Evolutionary conservation across 2,888 invertebrate species (phyloP).

Genomic region (Quadroppia sp.): DNA sequence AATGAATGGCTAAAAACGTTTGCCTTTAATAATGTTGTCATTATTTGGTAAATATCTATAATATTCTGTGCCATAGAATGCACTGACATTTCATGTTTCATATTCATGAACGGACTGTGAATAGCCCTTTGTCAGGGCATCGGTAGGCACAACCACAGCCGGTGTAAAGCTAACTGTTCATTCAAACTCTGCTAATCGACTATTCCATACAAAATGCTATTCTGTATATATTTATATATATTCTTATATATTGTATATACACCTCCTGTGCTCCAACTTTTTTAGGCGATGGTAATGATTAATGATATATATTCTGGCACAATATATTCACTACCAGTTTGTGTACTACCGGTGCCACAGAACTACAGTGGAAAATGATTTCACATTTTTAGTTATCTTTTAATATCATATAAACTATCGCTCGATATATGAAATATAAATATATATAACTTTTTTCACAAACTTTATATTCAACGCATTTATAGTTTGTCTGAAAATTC

Average conservation of each 20-base stretch:
- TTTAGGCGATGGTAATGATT: not conserved
- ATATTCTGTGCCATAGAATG: not conserved
- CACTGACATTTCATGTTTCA: slow-evolving; percentile 23
- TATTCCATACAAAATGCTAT: no score
- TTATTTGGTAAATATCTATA: not conserved
- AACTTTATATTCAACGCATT: no score
- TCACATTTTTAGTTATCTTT: no score
- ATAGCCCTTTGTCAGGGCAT: slow-evolving; percentile 7
- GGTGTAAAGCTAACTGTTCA: no score
- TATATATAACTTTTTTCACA: not conserved
- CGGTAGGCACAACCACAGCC: not conserved
- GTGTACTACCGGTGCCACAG: not conserved
- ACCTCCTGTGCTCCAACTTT: not conserved
- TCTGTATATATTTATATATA: no score
- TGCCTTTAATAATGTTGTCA: slow-evolving; percentile 21
- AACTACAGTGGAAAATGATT: no score
- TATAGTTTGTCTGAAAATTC: no score
- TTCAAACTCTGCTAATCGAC: no score
- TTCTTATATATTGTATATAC: not conserved
- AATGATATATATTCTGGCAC: not conserved
- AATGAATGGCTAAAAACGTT: not conserved
- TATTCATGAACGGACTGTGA: slow-evolving; percentile 5
- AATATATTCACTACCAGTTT: not conserved
- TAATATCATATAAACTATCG: not conserved
- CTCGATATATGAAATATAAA: not conserved